Conservation (phyloP, 2,797 vertebrate genomes). For the Echiichthys vipera region DNA sequence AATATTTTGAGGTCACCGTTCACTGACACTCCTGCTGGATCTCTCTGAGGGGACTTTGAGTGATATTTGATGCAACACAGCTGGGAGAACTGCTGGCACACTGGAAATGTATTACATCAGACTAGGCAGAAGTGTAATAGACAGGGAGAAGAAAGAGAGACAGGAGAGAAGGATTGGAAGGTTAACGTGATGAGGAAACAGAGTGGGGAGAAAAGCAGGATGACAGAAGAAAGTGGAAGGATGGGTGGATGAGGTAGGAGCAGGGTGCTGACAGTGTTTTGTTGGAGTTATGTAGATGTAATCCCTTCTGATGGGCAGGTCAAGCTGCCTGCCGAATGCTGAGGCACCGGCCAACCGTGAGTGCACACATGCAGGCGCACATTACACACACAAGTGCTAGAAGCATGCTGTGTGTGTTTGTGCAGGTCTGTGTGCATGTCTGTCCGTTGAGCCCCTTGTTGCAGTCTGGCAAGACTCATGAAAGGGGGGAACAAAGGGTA, state of each 20-base stretch:
- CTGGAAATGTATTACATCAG: constrained; percentile 62
- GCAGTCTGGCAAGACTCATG: constrained; percentile 54
- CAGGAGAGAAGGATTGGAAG: constrained; percentile 22
- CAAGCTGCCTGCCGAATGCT: constrained; percentile 40
- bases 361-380: background rate
- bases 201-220: constrained; percentile 21
- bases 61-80: constrained; percentile 59
- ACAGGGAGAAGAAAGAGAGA: constrained; percentile 25
- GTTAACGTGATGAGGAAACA: constrained; percentile 43
- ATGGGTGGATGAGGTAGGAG: constrained; percentile 29
- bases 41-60: constrained; percentile 33
- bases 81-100: constrained; percentile 40
- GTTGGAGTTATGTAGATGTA: constrained; percentile 66
- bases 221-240: constrained; percentile 47
- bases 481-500: constrained; percentile 57
- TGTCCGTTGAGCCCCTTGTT: constrained; percentile 45
- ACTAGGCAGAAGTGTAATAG: constrained; percentile 31
- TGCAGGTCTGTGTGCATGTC: constrained; percentile 28
- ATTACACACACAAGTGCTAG: background rate
- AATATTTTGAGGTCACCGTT: constrained; percentile 39
- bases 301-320: constrained; percentile 68
- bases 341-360: constrained; percentile 24
- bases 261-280: constrained; percentile 54
- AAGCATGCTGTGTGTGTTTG: constrained; percentile 24
- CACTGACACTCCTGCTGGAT: constrained; percentile 15